These are phyloP conservation scores for Microctenopoma steveboyesi DNA, from an alignment of 2,797 vertebrate species.

Conservation along the genomic window DNA sequence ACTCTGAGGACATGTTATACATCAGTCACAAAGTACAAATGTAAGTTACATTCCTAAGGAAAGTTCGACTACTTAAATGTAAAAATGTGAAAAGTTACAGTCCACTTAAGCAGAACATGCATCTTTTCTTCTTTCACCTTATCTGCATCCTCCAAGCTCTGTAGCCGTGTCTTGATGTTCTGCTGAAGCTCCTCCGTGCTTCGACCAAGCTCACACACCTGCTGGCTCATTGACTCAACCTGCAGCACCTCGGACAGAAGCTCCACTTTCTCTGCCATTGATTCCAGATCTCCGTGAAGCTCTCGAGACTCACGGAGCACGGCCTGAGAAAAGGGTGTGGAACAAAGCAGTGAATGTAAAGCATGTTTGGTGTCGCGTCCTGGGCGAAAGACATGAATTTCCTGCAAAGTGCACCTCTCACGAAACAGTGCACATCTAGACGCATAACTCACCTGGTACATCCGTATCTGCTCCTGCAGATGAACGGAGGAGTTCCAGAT, in stretches of 20 bases:
- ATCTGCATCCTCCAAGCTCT: constrained; percentile 93
- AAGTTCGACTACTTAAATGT: not conserved
- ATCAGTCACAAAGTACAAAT: not conserved
- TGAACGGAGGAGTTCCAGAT: constrained; percentile 93
- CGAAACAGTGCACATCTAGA: not conserved
- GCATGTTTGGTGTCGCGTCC: not conserved
- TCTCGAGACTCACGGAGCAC: constrained; percentile 93
- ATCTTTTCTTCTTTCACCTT: constrained; percentile 78
- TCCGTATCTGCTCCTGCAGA: constrained; percentile 93
- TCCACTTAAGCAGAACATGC: not conserved
- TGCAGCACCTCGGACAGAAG: constrained; percentile 88
- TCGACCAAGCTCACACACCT: constrained; percentile 90
- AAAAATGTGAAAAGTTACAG: not conserved
- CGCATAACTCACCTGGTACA: constrained; percentile 88
- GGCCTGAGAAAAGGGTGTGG: constrained; percentile 71
- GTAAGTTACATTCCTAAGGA: not conserved
- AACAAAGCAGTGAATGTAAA: constrained; percentile 1
- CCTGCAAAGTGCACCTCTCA: not conserved
- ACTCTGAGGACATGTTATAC: constrained; percentile 81
- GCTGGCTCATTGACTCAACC: constrained; percentile 89
- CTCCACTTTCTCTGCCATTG: constrained; percentile 91
- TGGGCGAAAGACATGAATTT: not conserved
- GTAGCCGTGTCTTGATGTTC: constrained; percentile 84
- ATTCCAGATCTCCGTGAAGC: constrained; percentile 90
- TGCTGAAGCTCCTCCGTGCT: constrained; percentile 92